Evolutionary conservation across 2,113 vertebrate species (phyloP).

Genomic region (Serilophus lunatus): DNA sequence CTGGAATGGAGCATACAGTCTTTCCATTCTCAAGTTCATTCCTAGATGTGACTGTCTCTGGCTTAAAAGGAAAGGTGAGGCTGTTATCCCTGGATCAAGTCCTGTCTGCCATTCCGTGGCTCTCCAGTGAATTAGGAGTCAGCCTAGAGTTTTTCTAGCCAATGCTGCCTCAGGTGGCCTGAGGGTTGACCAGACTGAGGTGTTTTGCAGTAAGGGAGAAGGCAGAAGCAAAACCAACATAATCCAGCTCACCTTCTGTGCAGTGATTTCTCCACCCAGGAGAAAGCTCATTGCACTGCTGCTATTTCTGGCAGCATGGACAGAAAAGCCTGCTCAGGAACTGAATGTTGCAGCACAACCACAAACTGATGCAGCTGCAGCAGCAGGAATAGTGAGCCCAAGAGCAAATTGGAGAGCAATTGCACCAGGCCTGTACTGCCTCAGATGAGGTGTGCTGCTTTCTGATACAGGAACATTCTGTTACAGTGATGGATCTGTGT

Average conservation of each 20-base stretch:
- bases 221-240: neutral
- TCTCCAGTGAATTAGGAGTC: neutral
- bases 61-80: neutral
- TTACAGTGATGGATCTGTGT: neutral
- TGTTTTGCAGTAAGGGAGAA: neutral
- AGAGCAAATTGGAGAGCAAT: neutral
- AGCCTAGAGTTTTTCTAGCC: neutral
- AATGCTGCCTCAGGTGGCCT: neutral
- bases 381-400: neutral
- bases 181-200: neutral
- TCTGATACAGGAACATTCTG: neutral
- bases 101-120: neutral
- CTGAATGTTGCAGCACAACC: neutral
- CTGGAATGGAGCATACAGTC: neutral
- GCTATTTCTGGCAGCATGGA: neutral
- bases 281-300: neutral
- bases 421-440: neutral
- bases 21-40: neutral
- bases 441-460: neutral
- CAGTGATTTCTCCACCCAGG: neutral
- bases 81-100: neutral
- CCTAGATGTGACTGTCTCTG: neutral
- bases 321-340: fast-evolving
- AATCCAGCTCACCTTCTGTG: neutral
- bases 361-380: fast-evolving